Evolutionary conservation across 2,888 invertebrate genomes (phyloP), one percentile per base, ranked within the genome.

Genomic region (Stenolophus ochropezus): DNA sequence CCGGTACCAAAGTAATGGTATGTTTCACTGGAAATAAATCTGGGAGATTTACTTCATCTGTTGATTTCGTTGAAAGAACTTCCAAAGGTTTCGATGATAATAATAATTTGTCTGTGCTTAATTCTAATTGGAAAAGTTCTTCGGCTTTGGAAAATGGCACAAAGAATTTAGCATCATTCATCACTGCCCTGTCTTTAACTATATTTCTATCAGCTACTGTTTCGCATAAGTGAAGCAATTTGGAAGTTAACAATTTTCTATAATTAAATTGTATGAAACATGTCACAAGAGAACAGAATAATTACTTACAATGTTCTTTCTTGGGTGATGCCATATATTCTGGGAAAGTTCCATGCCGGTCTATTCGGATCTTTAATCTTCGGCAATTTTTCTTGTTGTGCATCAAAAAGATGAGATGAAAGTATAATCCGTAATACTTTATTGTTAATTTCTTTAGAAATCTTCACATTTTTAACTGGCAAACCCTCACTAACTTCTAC

Each of bases 301-400:
- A 53, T 61, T 14, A 85, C 91, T 90, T 91, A 96, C 96, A 93
- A 94, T 89, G 91, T 92, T 86, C 95, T 92, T 73, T 90, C 89
- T 81, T 93, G 92, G 4, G 94, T 92, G 77, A 97, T 94, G 14
- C 97, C 97, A 87, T 93, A 94, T 80, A 91, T 90, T 84, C 95
- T 92, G 0, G 95, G 93, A 85, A 94, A 94, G 85, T 92, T 93
- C 88, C 91, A 94, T 20, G 94, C 93, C 5, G 96, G 95, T 85
- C 95, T 92, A 23, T 90, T 88, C 0, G 93, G 91, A 86, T 96
- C 93, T 87, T 94, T 94, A 1, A 92, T 89, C 88, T 93, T 95
- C 0, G 96, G 95, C 65, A 97, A 88, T 86, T 94, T 94, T 82
- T 94, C 91, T 88, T 96, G 95, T 86, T 95, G 93, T 18, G 95